A percentile compares a stretch with the other conserved stretches of the same genome.
Evolutionary conservation across 2,113 vertebrate genomes (phyloP).

Genomic region (Cercocebus atys): DNA sequence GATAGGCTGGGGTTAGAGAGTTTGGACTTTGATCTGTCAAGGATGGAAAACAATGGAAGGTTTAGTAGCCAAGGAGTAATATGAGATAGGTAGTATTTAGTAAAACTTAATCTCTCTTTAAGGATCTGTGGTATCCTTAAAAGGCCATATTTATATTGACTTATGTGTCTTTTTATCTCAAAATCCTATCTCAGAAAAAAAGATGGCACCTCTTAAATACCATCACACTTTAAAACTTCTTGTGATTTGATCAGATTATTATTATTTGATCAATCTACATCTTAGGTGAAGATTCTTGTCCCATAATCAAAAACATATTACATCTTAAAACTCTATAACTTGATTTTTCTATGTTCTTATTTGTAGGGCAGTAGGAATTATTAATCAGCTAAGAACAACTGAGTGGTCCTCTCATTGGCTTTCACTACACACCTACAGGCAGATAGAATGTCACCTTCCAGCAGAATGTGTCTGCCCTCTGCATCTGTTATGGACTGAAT

Average conservation of each 20-base stretch:
- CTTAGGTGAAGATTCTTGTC: not conserved
- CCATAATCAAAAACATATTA: not conserved
- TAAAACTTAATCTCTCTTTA: not conserved
- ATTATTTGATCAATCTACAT: not conserved
- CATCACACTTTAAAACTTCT: not conserved
- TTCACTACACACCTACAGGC: not conserved
- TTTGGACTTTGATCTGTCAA: not conserved
- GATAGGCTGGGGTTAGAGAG: not conserved
- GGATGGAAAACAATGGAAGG: not conserved
- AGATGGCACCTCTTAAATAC: not conserved
- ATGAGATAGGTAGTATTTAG: not conserved
- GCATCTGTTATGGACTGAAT: not conserved
- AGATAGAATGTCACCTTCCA: not conserved
- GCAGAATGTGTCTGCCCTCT: not conserved
- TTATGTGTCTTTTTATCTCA: not conserved
- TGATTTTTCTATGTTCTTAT: not conserved
- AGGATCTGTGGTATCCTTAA: not conserved
- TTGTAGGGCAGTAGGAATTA: not conserved
- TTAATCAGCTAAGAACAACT: not conserved
- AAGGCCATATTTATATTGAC: not conserved
- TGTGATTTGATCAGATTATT: not conserved
- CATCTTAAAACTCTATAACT: not conserved
- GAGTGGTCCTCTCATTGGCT: not conserved
- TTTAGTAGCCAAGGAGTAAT: not conserved
- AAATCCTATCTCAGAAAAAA: not conserved